These are phyloP conservation scores for Brachypteracias leptosomus DNA, from an alignment of 2,113 vertebrate species.

Conservation along the genomic window DNA sequence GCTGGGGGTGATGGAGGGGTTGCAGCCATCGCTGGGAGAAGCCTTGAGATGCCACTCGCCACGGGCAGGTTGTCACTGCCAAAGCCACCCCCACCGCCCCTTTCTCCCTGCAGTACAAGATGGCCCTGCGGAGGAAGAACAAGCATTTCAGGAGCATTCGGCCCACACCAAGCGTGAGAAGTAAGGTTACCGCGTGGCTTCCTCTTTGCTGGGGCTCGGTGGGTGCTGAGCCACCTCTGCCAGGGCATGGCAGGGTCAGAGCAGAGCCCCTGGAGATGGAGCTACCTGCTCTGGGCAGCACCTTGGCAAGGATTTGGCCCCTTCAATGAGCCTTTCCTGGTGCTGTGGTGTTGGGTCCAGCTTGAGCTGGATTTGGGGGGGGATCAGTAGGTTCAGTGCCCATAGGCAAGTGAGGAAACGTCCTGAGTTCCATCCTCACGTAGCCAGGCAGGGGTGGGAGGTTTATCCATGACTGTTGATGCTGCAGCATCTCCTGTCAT, in stretches of 20 bases:
- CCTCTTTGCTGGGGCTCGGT: fast-evolving
- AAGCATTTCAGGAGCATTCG: conserved; percentile 76
- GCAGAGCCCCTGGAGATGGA: fast-evolving
- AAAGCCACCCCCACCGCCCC: not conserved
- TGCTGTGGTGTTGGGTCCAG: fast-evolving
- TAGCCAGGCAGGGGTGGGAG: not conserved
- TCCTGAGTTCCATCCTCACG: not conserved
- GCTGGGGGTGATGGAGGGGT: not conserved
- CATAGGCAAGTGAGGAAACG: not conserved
- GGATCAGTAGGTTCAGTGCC: not conserved
- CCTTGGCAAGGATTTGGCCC: not conserved
- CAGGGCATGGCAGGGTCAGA: fast-evolving
- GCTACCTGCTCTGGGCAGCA: not conserved
- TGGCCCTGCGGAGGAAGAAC: conserved; percentile 76
- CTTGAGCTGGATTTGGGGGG: not conserved
- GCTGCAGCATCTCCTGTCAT: fast-evolving
- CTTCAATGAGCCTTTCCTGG: not conserved
- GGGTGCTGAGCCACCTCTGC: fast-evolving
- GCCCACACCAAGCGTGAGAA: conserved; percentile 76
- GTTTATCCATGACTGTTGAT: not conserved
- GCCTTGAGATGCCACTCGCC: not conserved
- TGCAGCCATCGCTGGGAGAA: fast-evolving
- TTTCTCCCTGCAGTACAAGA: conserved; percentile 67
- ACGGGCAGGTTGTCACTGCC: fast-evolving
- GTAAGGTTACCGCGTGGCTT: conserved; percentile 56